Evolutionary conservation across 2,113 vertebrate genomes (phyloP), one percentile per base, ranked within the genome.

Genomic region (Strix uralensis): DNA sequence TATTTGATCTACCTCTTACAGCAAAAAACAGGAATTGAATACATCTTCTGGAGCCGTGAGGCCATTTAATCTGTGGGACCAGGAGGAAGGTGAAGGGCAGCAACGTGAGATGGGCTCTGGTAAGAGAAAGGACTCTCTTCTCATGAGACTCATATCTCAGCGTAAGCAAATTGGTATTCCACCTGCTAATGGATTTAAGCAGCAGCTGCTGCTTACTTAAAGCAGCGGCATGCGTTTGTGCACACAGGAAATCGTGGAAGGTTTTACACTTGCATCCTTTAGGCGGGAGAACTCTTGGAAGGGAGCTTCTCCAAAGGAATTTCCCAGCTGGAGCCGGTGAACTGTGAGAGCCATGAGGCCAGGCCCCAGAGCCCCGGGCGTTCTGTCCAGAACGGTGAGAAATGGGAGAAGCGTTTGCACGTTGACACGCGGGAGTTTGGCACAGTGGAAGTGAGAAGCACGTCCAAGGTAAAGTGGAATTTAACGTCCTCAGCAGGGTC

Each of bases 1-100:
- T 88, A 97, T 71, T 30, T 79, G 91, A 97, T 94, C 96, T 65
- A 36, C 30, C 63, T 61, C 83, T 73, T 42, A 16, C 49, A 95
- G 89, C 81, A 96, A 86, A 95, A 94, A 66, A n/a, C 62, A 85
- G 88, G 69, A 96, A 95, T 88, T 94, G 57, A 91, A 97, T 94
- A 90, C 86, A 84, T 42, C 83, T 91, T 55, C 69, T 92, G 79
- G 51, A 89, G 66, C 85, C 38, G 11, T 10, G 46, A 75, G 73
- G 92, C 85, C 79, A 96, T 92, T 90, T 95, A 90, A 94, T 80
- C 86, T 78, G 62, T 38, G 49, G 54, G 40, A 93, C 69, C 54
- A 62, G 78, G 58, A 88, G 67, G 70, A 77, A 74, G 94, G 87
- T 74, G 92, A 95, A 95, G 74, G 93, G 65, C 91, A 88, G 89